Percentiles rank a stretch among this genome's conserved stretches.
These are phyloP conservation scores for Triplophysa yarkandensis DNA, from an alignment of 2,797 vertebrate genomes.

Conservation along the genomic window DNA sequence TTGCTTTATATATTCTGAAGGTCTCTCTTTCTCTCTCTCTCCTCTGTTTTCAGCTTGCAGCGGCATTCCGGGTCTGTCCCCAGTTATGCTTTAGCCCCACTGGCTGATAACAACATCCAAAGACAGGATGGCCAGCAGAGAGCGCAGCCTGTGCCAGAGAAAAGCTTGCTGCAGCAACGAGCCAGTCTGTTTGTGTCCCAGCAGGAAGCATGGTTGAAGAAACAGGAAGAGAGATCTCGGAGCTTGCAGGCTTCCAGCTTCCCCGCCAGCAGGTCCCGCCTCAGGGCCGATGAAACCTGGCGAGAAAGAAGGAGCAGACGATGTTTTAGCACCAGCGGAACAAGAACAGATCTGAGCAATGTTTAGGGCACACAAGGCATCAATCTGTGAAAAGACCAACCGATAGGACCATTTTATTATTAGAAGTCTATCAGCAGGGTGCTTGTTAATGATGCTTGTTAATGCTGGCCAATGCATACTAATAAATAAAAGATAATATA, in stretches of 20 bases:
- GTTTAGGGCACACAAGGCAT: constrained; percentile 36
- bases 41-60: neutral
- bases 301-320: constrained; percentile 38
- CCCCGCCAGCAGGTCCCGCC: constrained; percentile 33
- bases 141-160: constrained; percentile 28
- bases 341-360: constrained; percentile 40
- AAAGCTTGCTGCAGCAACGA: constrained; percentile 34
- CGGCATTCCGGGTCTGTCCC: constrained; percentile 1
- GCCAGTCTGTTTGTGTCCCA: constrained; percentile 26
- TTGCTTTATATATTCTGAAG: constrained; percentile 38
- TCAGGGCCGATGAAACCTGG: constrained; percentile 82
- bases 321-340: constrained; percentile 41
- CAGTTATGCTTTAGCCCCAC: constrained; percentile 2
- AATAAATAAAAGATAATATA: neutral
- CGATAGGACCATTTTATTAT: constrained; percentile 13
- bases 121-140: constrained; percentile 11
- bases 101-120: constrained; percentile 22
- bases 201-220: constrained; percentile 32
- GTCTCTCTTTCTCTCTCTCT: constrained; percentile 28
- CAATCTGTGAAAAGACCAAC: constrained; percentile 12
- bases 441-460: neutral
- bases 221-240: constrained; percentile 48
- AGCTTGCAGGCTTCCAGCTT: constrained; percentile 21
- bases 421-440: neutral
- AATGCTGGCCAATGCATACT: neutral